Conservation (phyloP, 2,888 invertebrate species). For the Yponomeuta plumbellus region DNA sequence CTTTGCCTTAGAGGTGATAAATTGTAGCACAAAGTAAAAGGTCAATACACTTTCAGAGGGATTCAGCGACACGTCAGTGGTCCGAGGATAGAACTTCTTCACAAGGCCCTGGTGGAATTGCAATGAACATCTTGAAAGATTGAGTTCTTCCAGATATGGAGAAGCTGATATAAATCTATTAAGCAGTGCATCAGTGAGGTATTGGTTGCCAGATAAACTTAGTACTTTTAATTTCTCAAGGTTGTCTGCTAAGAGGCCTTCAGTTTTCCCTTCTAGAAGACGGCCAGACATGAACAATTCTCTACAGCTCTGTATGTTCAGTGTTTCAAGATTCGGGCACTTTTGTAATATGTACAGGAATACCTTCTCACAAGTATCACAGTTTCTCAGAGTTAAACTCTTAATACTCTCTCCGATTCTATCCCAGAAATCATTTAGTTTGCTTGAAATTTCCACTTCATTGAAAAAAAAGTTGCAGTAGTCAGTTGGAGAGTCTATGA, state of each 20-base stretch:
- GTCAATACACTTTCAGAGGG: slow-evolving; percentile 84
- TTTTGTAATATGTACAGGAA: slow-evolving; percentile 76
- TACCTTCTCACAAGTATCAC: slow-evolving; percentile 80
- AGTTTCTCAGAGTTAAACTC: slow-evolving; percentile 74
- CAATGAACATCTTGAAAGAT: slow-evolving; percentile 81
- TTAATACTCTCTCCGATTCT: slow-evolving; percentile 75
- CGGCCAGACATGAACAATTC: slow-evolving; percentile 85
- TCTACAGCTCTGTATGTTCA: slow-evolving; percentile 80
- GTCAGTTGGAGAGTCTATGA: slow-evolving; percentile 57
- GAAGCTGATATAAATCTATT: slow-evolving; percentile 79
- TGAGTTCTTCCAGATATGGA: slow-evolving; percentile 76
- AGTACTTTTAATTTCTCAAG: slow-evolving; percentile 75
- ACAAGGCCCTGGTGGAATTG: slow-evolving; percentile 83
- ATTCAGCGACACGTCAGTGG: slow-evolving; percentile 44
- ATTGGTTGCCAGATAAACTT: slow-evolving; percentile 80
- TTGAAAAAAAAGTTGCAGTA: slow-evolving; percentile 71
- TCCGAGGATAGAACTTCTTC: slow-evolving; percentile 80
- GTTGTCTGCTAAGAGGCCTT: slow-evolving; percentile 63
- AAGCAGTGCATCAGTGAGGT: slow-evolving; percentile 84
- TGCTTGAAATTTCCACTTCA: slow-evolving; percentile 73
- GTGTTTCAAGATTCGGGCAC: slow-evolving; percentile 72
- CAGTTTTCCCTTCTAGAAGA: slow-evolving; percentile 77
- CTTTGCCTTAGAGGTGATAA: slow-evolving; percentile 69
- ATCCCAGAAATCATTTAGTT: slow-evolving; percentile 73
- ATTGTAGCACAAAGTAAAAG: slow-evolving; percentile 79